A percentile compares a stretch with the other conserved stretches of the same genome.
Evolutionary conservation across 2,113 vertebrate genomes (phyloP).

Genomic region (human): GRCh38 chr20:1792501-1793000

Average conservation of each 20-base stretch:
- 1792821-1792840: neutral
- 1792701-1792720: neutral
- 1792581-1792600: neutral
- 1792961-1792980: neutral
- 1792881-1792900: neutral
- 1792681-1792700: neutral
- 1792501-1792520: neutral
- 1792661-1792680: too few relatives aligned
- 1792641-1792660: neutral
- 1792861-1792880: neutral
- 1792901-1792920: neutral
- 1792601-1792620: neutral
- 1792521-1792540: neutral
- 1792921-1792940: neutral
- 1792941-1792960: neutral
- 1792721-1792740: neutral
- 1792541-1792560: neutral
- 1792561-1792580: neutral
- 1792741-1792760: neutral
- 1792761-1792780: neutral
- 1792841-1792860: neutral
- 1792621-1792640: neutral
- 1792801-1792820: neutral
- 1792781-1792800: neutral
- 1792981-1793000: neutral